These are phyloP conservation scores for Sebastes minor DNA, from an alignment of 2,797 vertebrate genomes.

Conservation along the genomic window DNA sequence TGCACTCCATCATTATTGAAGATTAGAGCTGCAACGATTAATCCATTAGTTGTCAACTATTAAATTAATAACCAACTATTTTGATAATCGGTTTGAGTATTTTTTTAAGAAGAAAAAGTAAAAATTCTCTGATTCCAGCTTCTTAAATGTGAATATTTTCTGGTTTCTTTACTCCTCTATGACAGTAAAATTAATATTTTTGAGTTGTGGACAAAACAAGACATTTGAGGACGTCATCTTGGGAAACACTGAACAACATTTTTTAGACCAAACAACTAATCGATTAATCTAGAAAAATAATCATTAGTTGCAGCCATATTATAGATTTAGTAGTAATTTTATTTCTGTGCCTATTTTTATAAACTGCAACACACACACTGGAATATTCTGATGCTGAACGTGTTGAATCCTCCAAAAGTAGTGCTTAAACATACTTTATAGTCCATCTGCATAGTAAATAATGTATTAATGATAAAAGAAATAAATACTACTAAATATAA, in stretches of 20 bases:
- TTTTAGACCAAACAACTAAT: background rate
- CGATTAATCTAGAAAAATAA: no score
- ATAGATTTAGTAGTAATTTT: background rate
- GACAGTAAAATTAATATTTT: no score
- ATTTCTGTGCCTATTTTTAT: background rate
- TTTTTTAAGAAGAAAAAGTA: no score
- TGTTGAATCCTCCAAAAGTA: background rate
- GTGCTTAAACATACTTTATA: background rate
- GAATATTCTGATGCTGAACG: background rate
- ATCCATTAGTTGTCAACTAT: no score
- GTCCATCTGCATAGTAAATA: background rate
- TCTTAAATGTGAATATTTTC: no score
- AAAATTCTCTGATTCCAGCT: no score
- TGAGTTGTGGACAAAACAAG: no score
- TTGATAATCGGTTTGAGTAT: no score
- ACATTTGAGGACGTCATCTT: no score
- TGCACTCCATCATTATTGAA: background rate
- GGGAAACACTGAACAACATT: background rate
- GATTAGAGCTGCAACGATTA: background rate
- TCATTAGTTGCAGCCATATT: no score
- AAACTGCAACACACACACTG: background rate
- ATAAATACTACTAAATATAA: background rate
- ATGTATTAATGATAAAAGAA: background rate
- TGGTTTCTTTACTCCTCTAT: no score
- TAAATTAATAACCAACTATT: no score